These are phyloP conservation scores for Lepeophtheirus nordmannii DNA, from an alignment of 2,888 invertebrate species.

Conservation along the genomic window DNA sequence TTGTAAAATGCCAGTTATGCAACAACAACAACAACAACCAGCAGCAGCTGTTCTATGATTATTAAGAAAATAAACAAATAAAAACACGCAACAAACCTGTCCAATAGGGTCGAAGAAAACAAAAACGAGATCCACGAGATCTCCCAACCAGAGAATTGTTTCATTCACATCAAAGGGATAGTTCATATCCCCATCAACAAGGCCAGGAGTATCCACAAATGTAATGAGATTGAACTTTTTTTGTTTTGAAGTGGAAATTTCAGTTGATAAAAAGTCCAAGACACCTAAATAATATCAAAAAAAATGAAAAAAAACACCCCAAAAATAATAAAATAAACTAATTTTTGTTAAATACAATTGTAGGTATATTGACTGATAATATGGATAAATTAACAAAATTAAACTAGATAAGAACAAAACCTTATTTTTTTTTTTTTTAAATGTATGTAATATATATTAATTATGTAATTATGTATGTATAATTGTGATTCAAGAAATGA, in stretches of 20 bases:
- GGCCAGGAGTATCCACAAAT: constrained; percentile 44
- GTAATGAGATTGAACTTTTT: constrained; percentile 43
- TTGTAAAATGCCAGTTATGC: no score
- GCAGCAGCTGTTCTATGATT: no score
- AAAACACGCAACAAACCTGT: constrained; percentile 34
- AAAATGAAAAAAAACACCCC: constrained; percentile 7
- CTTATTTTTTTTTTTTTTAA: no score
- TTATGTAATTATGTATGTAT: background rate
- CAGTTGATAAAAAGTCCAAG: constrained; percentile 41
- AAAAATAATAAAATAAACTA: constrained; percentile 8
- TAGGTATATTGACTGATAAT: no score
- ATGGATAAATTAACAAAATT: no score
- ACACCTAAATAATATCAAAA: constrained; percentile 35
- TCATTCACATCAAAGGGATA: constrained; percentile 45
- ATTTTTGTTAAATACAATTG: background rate
- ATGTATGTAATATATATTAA: no score
- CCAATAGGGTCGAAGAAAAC: constrained; percentile 47
- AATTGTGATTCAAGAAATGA: background rate
- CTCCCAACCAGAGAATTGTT: constrained; percentile 41
- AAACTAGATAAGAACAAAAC: no score
- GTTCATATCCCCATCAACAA: constrained; percentile 45
- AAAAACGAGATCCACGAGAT: constrained; percentile 41
- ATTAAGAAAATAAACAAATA: no score
- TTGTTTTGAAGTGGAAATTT: constrained; percentile 43
- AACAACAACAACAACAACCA: no score